Conservation (phyloP, 2,113 vertebrate species). For the Carassius gibelio region DNA sequence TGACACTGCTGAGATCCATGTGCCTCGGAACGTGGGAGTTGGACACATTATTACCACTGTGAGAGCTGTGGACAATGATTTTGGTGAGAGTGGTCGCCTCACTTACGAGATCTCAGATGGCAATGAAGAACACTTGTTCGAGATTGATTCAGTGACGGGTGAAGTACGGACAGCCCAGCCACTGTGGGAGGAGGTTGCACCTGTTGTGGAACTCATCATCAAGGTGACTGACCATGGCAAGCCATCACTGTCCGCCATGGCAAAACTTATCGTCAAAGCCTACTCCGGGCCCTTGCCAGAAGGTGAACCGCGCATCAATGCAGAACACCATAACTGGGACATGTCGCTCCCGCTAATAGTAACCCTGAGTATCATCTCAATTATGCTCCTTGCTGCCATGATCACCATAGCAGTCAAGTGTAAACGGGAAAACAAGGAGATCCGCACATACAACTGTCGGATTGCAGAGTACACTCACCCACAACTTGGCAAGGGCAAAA, state of each 20-base stretch:
- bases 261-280: conserved; percentile 91
- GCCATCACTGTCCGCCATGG: conserved; percentile 90
- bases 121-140: conserved; percentile 95
- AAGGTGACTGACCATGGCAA: conserved; percentile 96
- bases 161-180: conserved; percentile 94
- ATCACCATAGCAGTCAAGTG: conserved; percentile 97
- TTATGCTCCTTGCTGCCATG: conserved; percentile 97
- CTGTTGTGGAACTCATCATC: conserved; percentile 92
- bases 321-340: conserved; percentile 94
- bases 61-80: conserved; percentile 92
- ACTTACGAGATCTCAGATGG: conserved; percentile 96
- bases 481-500: conserved; percentile 95
- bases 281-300: conserved; percentile 89
- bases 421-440: conserved; percentile 98
- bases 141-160: conserved; percentile 90
- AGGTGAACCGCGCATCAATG: conserved; percentile 87
- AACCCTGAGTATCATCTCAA: conserved; percentile 94
- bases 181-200: conserved; percentile 92
- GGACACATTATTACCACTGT: conserved; percentile 94
- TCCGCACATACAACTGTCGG: conserved; percentile 98
- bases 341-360: conserved; percentile 95
- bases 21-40: conserved; percentile 92
- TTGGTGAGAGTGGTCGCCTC: conserved; percentile 94
- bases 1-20: conserved; percentile 95
- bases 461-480: conserved; percentile 98